These are phyloP conservation scores for Meloe dianella DNA, from an alignment of 2,888 invertebrate genomes.

Conservation along the genomic window DNA sequence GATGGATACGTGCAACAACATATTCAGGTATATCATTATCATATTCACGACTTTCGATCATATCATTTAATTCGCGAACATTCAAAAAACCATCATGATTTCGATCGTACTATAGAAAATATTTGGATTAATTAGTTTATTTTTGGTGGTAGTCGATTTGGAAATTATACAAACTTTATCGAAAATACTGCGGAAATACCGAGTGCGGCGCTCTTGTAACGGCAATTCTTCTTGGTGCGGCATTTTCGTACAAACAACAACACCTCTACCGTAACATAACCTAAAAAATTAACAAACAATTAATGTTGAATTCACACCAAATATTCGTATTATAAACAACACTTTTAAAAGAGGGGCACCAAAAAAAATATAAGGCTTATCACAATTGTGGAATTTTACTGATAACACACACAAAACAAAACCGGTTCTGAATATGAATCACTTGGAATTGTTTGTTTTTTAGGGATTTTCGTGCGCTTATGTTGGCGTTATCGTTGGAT, in stretches of 20 bases:
- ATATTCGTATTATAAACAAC: background rate
- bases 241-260: constrained; percentile 7
- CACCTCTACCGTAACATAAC: constrained; percentile 5
- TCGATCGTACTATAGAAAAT: constrained; percentile 67
- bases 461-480: background rate
- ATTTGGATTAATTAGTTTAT: constrained; percentile 10
- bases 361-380: too few relatives aligned
- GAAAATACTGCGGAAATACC: constrained; percentile 45
- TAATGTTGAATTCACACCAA: background rate
- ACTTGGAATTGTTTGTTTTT: background rate
- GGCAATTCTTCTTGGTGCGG: constrained; percentile 35
- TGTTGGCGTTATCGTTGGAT: constrained; percentile 1
- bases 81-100: constrained; percentile 75
- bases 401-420: background rate
- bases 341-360: too few relatives aligned
- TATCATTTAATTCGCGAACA: constrained; percentile 68
- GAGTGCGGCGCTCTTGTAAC: constrained; percentile 37
- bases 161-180: constrained; percentile 40
- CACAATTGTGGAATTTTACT: background rate
- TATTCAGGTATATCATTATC: constrained; percentile 69
- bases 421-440: background rate
- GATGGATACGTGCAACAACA: constrained; percentile 70
- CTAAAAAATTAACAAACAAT: background rate
- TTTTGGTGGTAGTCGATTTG: background rate
- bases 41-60: constrained; percentile 68